Percentiles rank a stretch among this genome's conserved stretches.
phyloP scores from a whole-genome alignment of 37 sponge, comb jelly and placozoan genomes.

The Chondrilla cf. caribensis region DNA sequence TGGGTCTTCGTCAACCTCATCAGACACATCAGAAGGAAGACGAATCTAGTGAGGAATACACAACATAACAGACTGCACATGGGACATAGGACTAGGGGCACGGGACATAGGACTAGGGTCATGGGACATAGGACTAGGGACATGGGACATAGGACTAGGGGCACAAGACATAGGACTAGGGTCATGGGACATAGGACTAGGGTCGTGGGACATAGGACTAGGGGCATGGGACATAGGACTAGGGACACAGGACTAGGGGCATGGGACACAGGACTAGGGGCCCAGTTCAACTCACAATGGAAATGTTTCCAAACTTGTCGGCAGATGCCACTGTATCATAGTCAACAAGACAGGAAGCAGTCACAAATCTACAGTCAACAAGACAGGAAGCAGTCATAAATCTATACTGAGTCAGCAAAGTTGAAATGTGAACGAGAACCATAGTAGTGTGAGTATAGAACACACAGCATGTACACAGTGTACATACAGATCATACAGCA shows the following conservation, averaged over 20 bases:
- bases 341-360: conserved; percentile 77
- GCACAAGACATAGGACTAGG: too few species aligned
- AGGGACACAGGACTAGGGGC: neutral
- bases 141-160: too few species aligned
- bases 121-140: too few species aligned
- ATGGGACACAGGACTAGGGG: too few species aligned
- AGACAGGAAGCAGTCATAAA: conserved; percentile 71
- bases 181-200: too few species aligned
- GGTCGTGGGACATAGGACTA: too few species aligned
- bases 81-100: neutral
- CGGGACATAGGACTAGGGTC: neutral
- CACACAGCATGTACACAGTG: too few species aligned
- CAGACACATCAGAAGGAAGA: conserved; percentile 73
- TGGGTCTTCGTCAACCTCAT: conserved; percentile 97
- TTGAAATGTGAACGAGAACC: conserved; percentile 2
- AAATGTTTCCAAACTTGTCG: conserved; percentile 96
- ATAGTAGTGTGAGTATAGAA: neutral
- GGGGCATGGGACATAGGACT: too few species aligned
- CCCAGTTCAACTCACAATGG: conserved; percentile 82
- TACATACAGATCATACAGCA: too few species aligned
- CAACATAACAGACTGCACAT: too few species aligned
- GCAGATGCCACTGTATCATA: conserved; percentile 91
- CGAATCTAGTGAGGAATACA: conserved; percentile 44
- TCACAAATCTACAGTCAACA: conserved; percentile 78
- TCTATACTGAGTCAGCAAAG: conserved; percentile 33